Conservation (phyloP, 2,888 invertebrate genomes). For the Drosophila subsilvestris region DNA sequence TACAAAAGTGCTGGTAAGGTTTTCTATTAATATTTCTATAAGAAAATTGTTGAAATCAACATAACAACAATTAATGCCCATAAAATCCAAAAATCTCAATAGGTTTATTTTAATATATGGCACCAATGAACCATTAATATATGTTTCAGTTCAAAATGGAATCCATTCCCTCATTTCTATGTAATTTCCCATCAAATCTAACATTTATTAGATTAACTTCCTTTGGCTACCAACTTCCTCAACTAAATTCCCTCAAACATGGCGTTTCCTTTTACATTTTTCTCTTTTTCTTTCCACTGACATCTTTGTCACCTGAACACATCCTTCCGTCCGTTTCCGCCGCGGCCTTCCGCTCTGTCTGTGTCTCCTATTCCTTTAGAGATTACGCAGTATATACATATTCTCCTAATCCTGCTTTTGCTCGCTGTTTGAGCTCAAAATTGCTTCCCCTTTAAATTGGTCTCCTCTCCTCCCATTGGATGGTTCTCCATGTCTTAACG, state of each 20-base stretch:
- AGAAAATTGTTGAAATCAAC: accelerated
- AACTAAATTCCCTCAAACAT: constrained; percentile 20
- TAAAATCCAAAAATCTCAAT: no score
- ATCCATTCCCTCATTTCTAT: neutral
- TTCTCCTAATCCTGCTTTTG: constrained; percentile 19
- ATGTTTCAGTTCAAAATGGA: no score
- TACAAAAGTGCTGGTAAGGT: constrained; percentile 16
- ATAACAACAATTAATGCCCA: neutral
- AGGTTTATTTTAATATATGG: no score
- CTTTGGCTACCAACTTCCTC: constrained; percentile 6
- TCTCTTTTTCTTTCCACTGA: constrained; percentile 6
- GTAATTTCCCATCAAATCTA: constrained; percentile 13
- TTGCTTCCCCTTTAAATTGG: constrained; percentile 59
- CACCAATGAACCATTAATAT: no score
- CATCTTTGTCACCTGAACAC: constrained; percentile 43
- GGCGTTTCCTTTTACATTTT: constrained; percentile 11
- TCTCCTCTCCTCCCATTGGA: neutral
- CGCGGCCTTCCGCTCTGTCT: constrained; percentile 11
- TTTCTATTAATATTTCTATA: neutral
- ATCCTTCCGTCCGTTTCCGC: constrained; percentile 34
- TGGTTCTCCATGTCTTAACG: constrained; percentile 45
- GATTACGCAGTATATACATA: constrained; percentile 25
- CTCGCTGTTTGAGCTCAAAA: constrained; percentile 48
- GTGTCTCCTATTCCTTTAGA: constrained; percentile 24
- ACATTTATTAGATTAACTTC: neutral